These are phyloP conservation scores for Rosalia funebris DNA, from an alignment of 2,888 invertebrate species.

Conservation along the genomic window DNA sequence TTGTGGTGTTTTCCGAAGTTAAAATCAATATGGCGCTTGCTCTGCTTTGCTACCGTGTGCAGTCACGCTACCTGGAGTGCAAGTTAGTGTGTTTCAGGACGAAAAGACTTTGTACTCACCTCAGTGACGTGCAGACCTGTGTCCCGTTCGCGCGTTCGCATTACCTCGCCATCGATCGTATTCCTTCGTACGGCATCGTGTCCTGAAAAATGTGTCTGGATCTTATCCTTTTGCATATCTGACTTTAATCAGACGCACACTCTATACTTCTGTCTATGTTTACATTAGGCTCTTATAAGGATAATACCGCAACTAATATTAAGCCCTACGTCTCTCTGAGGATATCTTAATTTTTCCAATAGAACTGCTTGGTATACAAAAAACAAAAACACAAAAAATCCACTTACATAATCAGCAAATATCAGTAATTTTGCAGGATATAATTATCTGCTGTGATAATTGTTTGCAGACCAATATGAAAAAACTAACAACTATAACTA, in stretches of 20 bases:
- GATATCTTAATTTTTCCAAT: no score
- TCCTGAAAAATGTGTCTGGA: constrained; percentile 54
- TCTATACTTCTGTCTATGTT: constrained; percentile 21
- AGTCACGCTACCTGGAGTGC: constrained; percentile 59
- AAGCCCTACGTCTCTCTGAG: no score
- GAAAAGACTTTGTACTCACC: constrained; percentile 55
- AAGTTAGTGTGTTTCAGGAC: constrained; percentile 52
- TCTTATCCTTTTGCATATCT: constrained; percentile 48
- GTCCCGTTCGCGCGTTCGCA: constrained; percentile 60
- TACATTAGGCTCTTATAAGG: constrained; percentile 12
- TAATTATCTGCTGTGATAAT: constrained; percentile 15
- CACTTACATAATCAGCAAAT: no score
- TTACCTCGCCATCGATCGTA: constrained; percentile 57
- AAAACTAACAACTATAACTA: constrained; percentile 30
- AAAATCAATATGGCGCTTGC: constrained; percentile 66
- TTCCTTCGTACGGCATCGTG: constrained; percentile 55
- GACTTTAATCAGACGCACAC: constrained; percentile 41
- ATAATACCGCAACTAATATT: constrained; percentile 18
- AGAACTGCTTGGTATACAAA: no score
- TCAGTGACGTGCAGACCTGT: constrained; percentile 61
- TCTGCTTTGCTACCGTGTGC: constrained; percentile 56
- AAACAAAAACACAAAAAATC: background rate
- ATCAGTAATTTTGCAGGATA: no score
- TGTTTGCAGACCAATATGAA: constrained; percentile 26
- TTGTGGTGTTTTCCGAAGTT: constrained; percentile 49